Percentiles rank a stretch among this genome's conserved stretches.
Conservation (phyloP, 2,113 vertebrate genomes). For the Phainopepla nitens region DNA sequence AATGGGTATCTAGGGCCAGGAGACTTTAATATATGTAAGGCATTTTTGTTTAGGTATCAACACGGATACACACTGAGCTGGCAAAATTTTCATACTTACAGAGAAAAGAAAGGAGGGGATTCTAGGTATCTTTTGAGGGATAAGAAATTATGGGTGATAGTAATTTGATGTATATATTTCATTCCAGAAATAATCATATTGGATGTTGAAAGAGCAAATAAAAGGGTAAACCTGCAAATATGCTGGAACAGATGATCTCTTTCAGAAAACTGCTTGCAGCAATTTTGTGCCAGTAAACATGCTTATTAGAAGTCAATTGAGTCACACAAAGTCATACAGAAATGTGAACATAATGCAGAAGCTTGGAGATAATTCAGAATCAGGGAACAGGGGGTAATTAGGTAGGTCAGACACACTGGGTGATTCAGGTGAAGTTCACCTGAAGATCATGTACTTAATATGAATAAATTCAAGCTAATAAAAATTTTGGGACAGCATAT, state of each 20-base stretch:
- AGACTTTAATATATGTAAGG: neutral
- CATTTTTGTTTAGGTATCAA: neutral
- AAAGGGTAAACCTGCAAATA: neutral
- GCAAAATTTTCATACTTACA: neutral
- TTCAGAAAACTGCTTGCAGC: neutral
- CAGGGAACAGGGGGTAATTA: neutral
- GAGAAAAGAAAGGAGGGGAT: neutral
- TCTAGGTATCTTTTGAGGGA: neutral
- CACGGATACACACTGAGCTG: neutral
- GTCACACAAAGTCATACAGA: neutral
- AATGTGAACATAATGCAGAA: neutral
- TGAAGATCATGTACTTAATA: neutral
- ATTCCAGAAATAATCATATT: neutral
- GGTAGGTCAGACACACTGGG: neutral
- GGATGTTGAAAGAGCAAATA: neutral
- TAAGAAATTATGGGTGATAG: neutral
- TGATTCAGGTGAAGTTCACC: neutral
- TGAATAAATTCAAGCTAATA: neutral
- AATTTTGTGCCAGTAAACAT: neutral
- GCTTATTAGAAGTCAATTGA: neutral
- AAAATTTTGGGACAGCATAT: neutral
- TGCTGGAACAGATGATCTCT: neutral
- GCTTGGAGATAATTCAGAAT: neutral
- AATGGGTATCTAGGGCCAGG: neutral
- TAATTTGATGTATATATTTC: neutral